Percentiles rank a stretch among this genome's conserved stretches.
phyloP scores from a whole-genome alignment of 2,888 invertebrate genomes.

The Tinea trinotella region DNA sequence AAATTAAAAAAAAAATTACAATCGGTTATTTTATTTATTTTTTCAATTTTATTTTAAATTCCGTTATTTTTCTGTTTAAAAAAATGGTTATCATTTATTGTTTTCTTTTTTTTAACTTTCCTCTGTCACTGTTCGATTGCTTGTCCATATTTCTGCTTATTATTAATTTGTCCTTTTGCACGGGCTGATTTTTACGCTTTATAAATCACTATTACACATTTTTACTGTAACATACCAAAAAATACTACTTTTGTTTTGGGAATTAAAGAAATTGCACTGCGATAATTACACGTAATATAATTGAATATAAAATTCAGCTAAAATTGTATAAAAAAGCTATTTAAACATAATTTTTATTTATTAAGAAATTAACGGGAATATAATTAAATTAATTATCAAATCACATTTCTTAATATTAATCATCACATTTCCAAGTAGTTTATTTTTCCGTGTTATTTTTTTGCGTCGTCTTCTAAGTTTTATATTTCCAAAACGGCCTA shows the following conservation, averaged over 20 bases:
- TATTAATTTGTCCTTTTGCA: constrained; percentile 65
- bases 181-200: constrained; percentile 65
- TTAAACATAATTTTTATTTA: too few relatives aligned
- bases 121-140: constrained; percentile 64
- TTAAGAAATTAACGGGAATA: background rate
- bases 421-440: background rate
- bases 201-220: constrained; percentile 37
- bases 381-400: background rate
- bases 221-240: constrained; percentile 54
- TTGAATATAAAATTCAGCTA: constrained; percentile 39
- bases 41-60: constrained; percentile 48
- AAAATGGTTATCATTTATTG: constrained; percentile 7
- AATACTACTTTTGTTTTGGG: constrained; percentile 36
- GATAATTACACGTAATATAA: constrained; percentile 45
- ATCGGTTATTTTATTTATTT: constrained; percentile 33
- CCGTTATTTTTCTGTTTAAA: background rate
- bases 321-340: constrained; percentile 23
- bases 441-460: background rate
- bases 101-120: constrained; percentile 31
- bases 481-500: constrained; percentile 74
- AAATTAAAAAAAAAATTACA: constrained; percentile 42
- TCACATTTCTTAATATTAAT: too few relatives aligned
- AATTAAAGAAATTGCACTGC: constrained; percentile 57
- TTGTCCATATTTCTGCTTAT: constrained; percentile 66
- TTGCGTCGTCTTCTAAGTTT: constrained; percentile 22